Base-by-base conservation (phyloP, 2,797 vertebrate genomes). In the Mycteria americana region DNA sequence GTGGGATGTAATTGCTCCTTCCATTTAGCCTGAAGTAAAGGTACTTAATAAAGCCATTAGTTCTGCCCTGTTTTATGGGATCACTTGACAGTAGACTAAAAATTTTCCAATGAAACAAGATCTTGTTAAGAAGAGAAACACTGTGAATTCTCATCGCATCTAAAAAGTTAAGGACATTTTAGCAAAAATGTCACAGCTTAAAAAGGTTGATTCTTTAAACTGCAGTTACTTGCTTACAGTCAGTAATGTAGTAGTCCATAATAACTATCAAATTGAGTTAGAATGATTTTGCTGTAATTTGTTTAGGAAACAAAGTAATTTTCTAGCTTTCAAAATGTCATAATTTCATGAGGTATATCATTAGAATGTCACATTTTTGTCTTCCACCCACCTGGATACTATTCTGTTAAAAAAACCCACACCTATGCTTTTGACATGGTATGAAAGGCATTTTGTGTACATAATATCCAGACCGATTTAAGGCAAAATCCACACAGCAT, bases 221-320 rank as follows among this genome's bases (percentile, higher is more conserved):
- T 68, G 6, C 45, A 28, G 56, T 80, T 92, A 74, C 85, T 95
- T 92, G 77, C 82, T 95, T 84, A 51, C 45, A 88, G 63, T 74
- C 77, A 82, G 41, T 74, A 93, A 95, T 67, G 60, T 27, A 57
- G 43, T 57, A 70, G 60, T 72, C 80, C 62, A 46, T 74, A 83
- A 76, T 79, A 89, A 62, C 77, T 72, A 48, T 85, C 57, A 92
- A 93, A 85, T 50, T 0, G 4, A 93, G 30, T 62, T 84, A 62
- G 86, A 92, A 62, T 75, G 75, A 78, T 81, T 91, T 91, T 92
- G 22, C 60, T 93, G 86, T 80, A 69, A 63, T 91, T 94, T 96
- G 78, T 96, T 96, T 96, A 85, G 77, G 85, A 97, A 96, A 95
- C 78, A 94, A 88, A 95, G 64, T 89, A 0, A 88, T 92, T 94